phyloP scores from a whole-genome alignment of 2,888 invertebrate genomes.

The Hydroisotoma schaefferi region DNA sequence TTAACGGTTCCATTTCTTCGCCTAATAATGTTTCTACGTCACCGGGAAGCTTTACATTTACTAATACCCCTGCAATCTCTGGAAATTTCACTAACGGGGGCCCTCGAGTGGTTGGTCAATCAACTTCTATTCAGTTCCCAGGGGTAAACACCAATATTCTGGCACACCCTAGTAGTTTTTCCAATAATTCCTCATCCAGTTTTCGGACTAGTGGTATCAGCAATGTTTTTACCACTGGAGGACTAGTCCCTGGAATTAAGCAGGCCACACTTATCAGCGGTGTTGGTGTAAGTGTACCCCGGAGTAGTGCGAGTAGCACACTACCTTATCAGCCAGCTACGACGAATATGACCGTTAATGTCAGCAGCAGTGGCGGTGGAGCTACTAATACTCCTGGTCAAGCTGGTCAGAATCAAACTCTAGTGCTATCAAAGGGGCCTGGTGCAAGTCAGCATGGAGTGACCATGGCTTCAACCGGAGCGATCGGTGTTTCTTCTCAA shows the following conservation, averaged over 20 bases:
- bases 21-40: neutral
- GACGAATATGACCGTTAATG: constrained; percentile 29
- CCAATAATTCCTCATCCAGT: too few relatives aligned
- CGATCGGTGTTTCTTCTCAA: constrained; percentile 3
- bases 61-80: too few relatives aligned
- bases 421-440: constrained; percentile 21
- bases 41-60: neutral
- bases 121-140: neutral
- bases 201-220: constrained; percentile 8
- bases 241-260: neutral
- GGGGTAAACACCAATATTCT: too few relatives aligned
- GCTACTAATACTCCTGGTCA: constrained; percentile 9
- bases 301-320: neutral
- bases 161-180: too few relatives aligned
- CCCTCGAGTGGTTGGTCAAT: neutral
- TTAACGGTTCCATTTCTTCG: constrained; percentile 7
- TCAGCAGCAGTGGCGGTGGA: constrained; percentile 17
- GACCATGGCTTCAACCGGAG: constrained; percentile 23
- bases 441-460: constrained; percentile 5
- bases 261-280: constrained; percentile 6
- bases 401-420: constrained; percentile 20
- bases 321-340: too few relatives aligned
- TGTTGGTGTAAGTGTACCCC: neutral
- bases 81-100: neutral
- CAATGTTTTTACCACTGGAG: constrained; percentile 5